phyloP scores from a whole-genome alignment of 64 coral and sea anemone genomes.

The Pachyseris speciosa region DNA sequence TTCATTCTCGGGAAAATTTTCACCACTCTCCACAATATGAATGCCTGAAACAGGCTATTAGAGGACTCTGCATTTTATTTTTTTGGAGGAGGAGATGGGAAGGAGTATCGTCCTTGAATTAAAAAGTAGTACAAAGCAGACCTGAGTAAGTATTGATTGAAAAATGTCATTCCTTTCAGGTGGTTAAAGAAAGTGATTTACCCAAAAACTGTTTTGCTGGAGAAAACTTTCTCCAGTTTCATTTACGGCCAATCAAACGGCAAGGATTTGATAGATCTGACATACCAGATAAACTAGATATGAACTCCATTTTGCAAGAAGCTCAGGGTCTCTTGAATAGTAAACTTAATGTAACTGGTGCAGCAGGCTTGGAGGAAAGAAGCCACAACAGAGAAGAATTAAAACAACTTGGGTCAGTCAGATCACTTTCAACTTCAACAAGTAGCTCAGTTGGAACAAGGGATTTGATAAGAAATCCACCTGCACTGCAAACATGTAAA shows the following conservation, averaged over 20 bases:
- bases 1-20: too few species aligned
- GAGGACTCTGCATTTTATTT: too few species aligned
- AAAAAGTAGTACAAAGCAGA: too few species aligned
- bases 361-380: background rate
- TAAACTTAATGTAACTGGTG: background rate
- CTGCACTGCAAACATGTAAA: too few species aligned
- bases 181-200: background rate
- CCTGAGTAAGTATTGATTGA: too few species aligned
- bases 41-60: too few species aligned
- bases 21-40: too few species aligned
- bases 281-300: slow-evolving; percentile 51
- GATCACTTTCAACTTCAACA: background rate
- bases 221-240: slow-evolving; percentile 81
- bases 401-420: background rate
- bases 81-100: too few species aligned
- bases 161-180: background rate
- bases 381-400: background rate
- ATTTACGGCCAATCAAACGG: slow-evolving; percentile 75
- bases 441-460: background rate
- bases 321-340: slow-evolving; percentile 11
- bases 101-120: too few species aligned
- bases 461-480: background rate
- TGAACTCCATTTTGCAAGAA: slow-evolving; percentile 43
- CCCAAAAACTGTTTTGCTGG: slow-evolving; percentile 64
- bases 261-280: slow-evolving; percentile 85